Base-by-base conservation (phyloP, 2,888 invertebrate species). In the Cephus pygmeus region DNA sequence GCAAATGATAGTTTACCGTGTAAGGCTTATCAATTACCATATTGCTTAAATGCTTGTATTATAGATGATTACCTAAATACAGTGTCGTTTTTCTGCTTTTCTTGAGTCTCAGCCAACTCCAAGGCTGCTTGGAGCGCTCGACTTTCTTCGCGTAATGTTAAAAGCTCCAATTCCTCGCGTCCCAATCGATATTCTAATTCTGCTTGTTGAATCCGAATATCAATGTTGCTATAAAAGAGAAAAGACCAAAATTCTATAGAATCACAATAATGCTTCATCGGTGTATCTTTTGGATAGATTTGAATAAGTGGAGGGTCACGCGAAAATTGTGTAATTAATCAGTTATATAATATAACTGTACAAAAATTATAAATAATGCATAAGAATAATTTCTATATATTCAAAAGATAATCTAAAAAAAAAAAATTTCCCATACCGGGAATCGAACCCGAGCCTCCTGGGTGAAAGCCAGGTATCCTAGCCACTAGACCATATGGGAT, bases 181-280 rank as follows among this genome's bases (percentile, higher is more conserved):
- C 97, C 97, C 83, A 97, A 92, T 90, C 97, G 95, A 91, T 97
- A 97, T 90, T 97, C 97, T 85, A 97, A 92, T 92, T 98, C 98
- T 0, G 98, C 98, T 89, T 97, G 97, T 88, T 97, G 96, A 89
- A 98, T 97, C 84, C 97, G 93, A 74, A 96, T 95, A 91, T 98
- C 97, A 79, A 97, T 97, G 91, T 97, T 97, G 87, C 97, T 97
- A 91, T 2, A 91, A 91, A 83, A 77, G 82, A 83, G 6, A 0
- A 40, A 40, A 40, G 9, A 56, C 2, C 23, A 23, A 23, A 73
- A 23, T 75, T 79, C 79, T 76, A 56, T 69, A 73, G 0, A 69
- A 76, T 73, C 30, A 69, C 68, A 76, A 69, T 3, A 23, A 68
- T 73, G 11, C 4, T 12, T 23, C 9, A 11, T n/a, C 73, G 6